Base-by-base conservation (phyloP, 1,140 invertebrate genomes). In the Nymphalis io region DNA sequence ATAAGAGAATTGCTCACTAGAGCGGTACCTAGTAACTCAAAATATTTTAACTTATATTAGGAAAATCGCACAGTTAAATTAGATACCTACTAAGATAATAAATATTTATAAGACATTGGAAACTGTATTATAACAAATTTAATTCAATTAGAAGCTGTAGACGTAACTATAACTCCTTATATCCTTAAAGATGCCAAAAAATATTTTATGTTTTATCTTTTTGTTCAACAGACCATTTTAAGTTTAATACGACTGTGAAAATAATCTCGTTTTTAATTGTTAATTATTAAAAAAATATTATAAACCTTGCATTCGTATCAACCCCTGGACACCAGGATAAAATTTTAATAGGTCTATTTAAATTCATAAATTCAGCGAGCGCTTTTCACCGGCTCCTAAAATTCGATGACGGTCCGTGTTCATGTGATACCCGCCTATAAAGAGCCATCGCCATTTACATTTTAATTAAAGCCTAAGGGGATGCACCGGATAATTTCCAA, bases 401-500 rank as follows among this genome's bases (percentile, higher is more conserved):
- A 76, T 73, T 77, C 73, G 21, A 62, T 70, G 67, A 48, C 67
- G 67, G 74, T 68, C 70, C 72, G 73, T 75, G 78, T 74, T 78
- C 65, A 71, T 61, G 72, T 76, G 76, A 73, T 79, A 79, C 72
- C 72, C 73, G 68, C 59, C 67, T 73, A 62, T 78, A 72, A 72
- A 76, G 72, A 76, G 70, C 73, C 71, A 63, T 68, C 63, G 64
- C 70, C 80, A 88, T 88, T 88, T 85, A 85, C 84, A 88, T 87
- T 88, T 87, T 85, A 87, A 88, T 88, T 84, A 84, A 81, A 79
- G 76, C 84, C 83, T 42, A 51, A 64, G 83, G 85, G 79, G 75
- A 78, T 83, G 81, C 81, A 81, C 81, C 78, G 82, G 80, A 85
- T 87, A 83, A 84, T 84, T 86, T 86, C 75, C 78, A 81, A 88